Base-by-base conservation (phyloP, 92 coral and sea anemone species). In the Nematostella vectensis region DNA sequence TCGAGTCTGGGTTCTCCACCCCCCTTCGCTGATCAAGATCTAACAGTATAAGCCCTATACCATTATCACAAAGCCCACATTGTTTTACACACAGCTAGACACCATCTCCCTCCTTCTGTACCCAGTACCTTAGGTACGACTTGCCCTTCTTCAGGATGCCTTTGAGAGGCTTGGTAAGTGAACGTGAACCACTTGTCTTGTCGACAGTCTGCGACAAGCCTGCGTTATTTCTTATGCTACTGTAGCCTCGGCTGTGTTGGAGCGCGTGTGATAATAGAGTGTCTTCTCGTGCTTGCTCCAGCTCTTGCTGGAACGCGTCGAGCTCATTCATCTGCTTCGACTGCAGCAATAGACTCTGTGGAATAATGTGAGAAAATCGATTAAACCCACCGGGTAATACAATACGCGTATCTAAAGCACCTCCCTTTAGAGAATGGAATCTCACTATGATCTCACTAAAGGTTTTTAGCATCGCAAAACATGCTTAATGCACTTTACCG, bases 111-210 rank as follows among this genome's bases (percentile, higher is more conserved):
- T n/a, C n/a, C n/a, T n/a, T n/a, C n/a, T n/a, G n/a, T n/a, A n/a
- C n/a, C n/a, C 33, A 3, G 36, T 67, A 72, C 83, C 63, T 53
- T 11, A 66, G 28, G 27, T 66, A 55, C 19, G 72, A 66, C 51
- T 45, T 58, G 27, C 80, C 71, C 47, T 91, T 91, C 71, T 91
- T 91, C 20, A 91, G 68, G 45, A 91, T 91, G 54, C 98, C 95
- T 52, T 91, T 91, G 31, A 91, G 61, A 4, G 98, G 98, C 55
- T 75, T 79, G 1, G 62, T 59, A 3, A 76, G 47, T 2, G 62
- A 54, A 3, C 26, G 50, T 8, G 11, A 21, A 2, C 55, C 29
- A 27, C 47, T 26, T 16, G 15, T 24, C 21, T 19, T 57, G n/a
- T n/a, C n/a, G n/a, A n/a, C n/a, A 17, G 63, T 24, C 2, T 17